These are phyloP conservation scores for Cetonia aurata DNA, from an alignment of 2,888 invertebrate species.

Conservation along the genomic window DNA sequence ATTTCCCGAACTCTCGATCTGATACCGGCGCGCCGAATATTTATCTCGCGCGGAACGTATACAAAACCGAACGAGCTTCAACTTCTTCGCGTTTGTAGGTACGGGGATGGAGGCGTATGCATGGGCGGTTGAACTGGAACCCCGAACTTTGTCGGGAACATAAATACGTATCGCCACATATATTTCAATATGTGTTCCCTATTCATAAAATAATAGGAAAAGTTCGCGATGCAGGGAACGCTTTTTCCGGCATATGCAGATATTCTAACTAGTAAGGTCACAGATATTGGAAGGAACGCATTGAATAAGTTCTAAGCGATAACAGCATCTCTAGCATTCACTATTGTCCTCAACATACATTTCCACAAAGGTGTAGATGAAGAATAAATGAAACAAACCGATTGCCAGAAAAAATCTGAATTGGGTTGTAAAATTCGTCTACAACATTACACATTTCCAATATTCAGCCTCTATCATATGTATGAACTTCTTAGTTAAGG, in stretches of 20 bases:
- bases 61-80: constrained; percentile 37
- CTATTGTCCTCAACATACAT: no score
- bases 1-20: constrained; percentile 62
- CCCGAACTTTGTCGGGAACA: constrained; percentile 33
- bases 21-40: constrained; percentile 53
- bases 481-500: no score
- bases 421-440: no score
- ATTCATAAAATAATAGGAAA: constrained; percentile 34
- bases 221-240: constrained; percentile 24
- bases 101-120: neutral
- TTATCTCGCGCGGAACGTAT: constrained; percentile 43
- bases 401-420: no score
- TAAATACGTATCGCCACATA: constrained; percentile 44
- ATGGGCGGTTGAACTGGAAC: constrained; percentile 24
- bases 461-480: no score
- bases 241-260: constrained; percentile 8
- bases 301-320: no score
- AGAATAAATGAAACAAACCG: no score
- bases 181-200: constrained; percentile 41
- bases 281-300: neutral
- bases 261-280: neutral
- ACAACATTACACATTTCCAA: no score
- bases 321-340: no score
- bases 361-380: no score
- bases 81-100: constrained; percentile 29